These are phyloP conservation scores for Ridgeia piscesae DNA, from an alignment of 1,140 invertebrate species.

Conservation along the genomic window DNA sequence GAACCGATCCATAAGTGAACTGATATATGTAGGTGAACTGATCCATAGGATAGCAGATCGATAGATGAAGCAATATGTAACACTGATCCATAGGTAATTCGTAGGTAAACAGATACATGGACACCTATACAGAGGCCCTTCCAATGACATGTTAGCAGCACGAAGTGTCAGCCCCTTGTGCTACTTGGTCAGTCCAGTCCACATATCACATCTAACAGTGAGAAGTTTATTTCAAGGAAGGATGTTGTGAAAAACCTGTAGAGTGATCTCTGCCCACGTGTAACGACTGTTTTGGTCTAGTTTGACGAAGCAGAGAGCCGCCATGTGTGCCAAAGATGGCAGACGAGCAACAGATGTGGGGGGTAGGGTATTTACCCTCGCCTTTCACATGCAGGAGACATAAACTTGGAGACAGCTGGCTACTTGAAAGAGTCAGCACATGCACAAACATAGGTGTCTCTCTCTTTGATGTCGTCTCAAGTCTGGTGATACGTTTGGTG, in stretches of 20 bases:
- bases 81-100: no score
- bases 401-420: background rate
- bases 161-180: no score
- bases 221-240: background rate
- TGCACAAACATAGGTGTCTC: background rate
- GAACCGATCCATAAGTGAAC: no score
- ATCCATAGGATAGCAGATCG: no score
- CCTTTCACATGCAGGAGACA: background rate
- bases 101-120: no score
- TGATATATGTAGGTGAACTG: no score
- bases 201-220: background rate
- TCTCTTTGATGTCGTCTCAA: background rate
- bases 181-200: no score
- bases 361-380: background rate
- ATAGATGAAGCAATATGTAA: no score
- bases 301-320: background rate
- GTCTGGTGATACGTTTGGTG: no score
- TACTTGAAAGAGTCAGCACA: background rate
- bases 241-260: background rate
- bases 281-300: background rate
- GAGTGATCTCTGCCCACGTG: background rate
- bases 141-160: no score
- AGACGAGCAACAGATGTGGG: background rate
- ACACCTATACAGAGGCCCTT: no score
- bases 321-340: background rate